Conservation (phyloP, 2,888 invertebrate genomes). For the Galerucella calmariensis region DNA sequence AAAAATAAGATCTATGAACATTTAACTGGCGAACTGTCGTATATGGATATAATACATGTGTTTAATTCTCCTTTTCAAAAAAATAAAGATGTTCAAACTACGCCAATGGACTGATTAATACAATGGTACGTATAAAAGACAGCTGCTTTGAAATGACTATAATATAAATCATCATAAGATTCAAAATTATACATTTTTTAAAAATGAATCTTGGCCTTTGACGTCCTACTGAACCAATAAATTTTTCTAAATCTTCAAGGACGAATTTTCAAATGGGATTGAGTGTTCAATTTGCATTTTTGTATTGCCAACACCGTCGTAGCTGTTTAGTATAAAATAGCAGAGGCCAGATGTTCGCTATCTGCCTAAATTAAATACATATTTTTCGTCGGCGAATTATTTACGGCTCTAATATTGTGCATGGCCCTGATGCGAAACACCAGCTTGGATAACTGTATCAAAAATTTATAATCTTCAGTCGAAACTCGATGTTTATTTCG, state of each 20-base stretch:
- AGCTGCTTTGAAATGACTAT: conserved; percentile 34
- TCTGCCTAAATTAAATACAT: conserved; percentile 44
- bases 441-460: conserved; percentile 21
- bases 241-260: conserved; percentile 22
- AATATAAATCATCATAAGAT: conserved; percentile 24
- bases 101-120: conserved; percentile 3
- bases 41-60: too few relatives aligned
- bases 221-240: conserved; percentile 16
- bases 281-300: conserved; percentile 36
- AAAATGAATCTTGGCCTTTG: conserved; percentile 29
- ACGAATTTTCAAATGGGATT: conserved; percentile 17
- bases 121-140: conserved; percentile 11
- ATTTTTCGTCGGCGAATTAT: conserved; percentile 44
- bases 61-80: too few relatives aligned
- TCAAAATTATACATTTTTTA: conserved; percentile 32
- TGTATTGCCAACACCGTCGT: conserved; percentile 26
- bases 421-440: conserved; percentile 15
- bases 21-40: too few relatives aligned
- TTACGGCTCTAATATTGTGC: conserved; percentile 41
- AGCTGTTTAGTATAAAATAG: conserved; percentile 32
- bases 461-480: conserved; percentile 13
- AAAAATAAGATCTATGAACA: too few relatives aligned
- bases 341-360: conserved; percentile 43
- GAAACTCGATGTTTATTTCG: conserved; percentile 5
- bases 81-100: not conserved